Conservation (phyloP, 2,888 invertebrate genomes). For the Lepidocyrtinus sp. region DNA sequence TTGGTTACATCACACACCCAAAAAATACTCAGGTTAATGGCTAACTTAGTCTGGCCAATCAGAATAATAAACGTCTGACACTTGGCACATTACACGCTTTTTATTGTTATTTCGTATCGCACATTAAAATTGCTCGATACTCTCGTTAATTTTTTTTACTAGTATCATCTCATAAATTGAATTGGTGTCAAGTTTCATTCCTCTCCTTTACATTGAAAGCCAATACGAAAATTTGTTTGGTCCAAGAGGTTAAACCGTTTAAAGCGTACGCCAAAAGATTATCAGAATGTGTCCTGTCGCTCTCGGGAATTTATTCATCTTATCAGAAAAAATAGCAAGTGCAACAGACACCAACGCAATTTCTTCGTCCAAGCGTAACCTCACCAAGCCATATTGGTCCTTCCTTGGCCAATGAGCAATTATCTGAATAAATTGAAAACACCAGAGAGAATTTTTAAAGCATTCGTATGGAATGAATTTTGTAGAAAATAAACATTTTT, state of each 20-base stretch:
- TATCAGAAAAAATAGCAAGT: no score
- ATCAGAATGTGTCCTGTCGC: conserved; percentile 53
- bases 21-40: neutral
- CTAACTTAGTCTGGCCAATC: neutral
- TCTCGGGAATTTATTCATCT: conserved; percentile 24
- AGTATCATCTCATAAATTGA: conserved; percentile 32
- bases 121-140: no score
- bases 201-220: conserved; percentile 1
- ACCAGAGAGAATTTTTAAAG: neutral
- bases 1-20: neutral
- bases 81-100: neutral
- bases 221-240: neutral
- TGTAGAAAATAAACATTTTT: neutral
- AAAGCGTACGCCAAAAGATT: conserved; percentile 23
- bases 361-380: neutral
- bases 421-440: neutral
- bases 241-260: conserved; percentile 33
- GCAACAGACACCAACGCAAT: neutral
- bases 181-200: conserved; percentile 54
- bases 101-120: neutral
- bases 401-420: neutral
- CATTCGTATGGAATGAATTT: no score
- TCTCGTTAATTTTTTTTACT: neutral
- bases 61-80: neutral
- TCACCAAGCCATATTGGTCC: neutral